Percentiles rank a stretch among this genome's conserved stretches.
Conservation (phyloP, 1,140 invertebrate genomes). For the Saccostrea cuccullata region DNA sequence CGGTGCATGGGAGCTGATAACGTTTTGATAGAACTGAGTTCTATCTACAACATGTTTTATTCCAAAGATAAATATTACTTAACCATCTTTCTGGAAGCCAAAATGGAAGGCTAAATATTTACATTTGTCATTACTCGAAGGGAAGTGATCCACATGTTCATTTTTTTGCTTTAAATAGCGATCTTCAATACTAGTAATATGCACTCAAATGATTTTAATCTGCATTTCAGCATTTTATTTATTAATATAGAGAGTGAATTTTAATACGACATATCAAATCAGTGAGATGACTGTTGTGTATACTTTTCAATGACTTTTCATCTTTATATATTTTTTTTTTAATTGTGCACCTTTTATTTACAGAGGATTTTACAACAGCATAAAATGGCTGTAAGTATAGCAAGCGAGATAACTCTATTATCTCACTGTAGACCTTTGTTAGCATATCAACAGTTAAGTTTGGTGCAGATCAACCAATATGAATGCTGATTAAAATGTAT, state of each 20-base stretch:
- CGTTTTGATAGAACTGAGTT: background rate
- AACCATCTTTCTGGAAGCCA: background rate
- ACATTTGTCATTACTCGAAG: constrained; percentile 8
- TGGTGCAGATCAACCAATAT: background rate
- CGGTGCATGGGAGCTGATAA: background rate
- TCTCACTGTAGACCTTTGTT: too few relatives aligned
- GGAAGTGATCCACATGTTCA: background rate
- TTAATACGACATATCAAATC: too few relatives aligned
- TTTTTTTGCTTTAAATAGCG: background rate
- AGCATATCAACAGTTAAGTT: background rate
- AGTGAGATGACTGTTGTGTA: too few relatives aligned
- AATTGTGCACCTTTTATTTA: too few relatives aligned
- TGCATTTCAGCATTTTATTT: background rate
- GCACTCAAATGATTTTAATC: background rate
- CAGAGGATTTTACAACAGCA: background rate
- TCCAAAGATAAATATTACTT: constrained; percentile 10
- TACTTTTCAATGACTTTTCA: too few relatives aligned
- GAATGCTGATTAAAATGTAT: too few relatives aligned
- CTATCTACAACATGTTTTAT: background rate
- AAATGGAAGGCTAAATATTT: background rate
- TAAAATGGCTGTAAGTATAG: background rate
- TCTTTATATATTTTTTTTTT: too few relatives aligned
- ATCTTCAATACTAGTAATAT: background rate
- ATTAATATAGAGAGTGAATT: background rate
- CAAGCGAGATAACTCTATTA: constrained; percentile 12